Conservation (phyloP, 2,888 invertebrate species). For the Drosophila buzzatii region DNA sequence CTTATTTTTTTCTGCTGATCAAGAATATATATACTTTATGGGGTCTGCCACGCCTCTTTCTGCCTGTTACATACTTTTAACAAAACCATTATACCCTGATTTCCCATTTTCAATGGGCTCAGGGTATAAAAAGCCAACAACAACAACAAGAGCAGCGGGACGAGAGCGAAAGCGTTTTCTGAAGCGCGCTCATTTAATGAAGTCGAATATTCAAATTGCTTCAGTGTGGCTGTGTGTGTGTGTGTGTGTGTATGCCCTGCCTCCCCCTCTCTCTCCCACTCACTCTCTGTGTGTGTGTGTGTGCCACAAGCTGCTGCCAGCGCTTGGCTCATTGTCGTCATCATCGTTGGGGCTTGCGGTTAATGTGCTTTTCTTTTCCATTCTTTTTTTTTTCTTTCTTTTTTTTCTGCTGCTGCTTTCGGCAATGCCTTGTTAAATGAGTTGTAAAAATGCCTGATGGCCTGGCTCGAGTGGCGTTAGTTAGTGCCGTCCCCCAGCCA, state of each 20-base stretch:
- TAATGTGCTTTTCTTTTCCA: constrained; percentile 35
- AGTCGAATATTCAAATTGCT: constrained; percentile 78
- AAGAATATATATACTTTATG: too few species aligned
- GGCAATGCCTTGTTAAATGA: constrained; percentile 75
- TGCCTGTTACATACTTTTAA: too few species aligned
- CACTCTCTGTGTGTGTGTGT: too few species aligned
- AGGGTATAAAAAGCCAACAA: constrained; percentile 8
- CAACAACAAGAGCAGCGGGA: constrained; percentile 9
- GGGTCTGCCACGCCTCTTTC: too few species aligned
- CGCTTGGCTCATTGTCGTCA: constrained; percentile 51
- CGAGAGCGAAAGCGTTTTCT: constrained; percentile 28
- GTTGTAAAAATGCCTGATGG: constrained; percentile 74
- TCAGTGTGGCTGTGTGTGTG: constrained; percentile 11
- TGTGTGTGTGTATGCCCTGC: constrained; percentile 5
- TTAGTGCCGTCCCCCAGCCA: constrained; percentile 8
- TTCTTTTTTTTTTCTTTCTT: not conserved
- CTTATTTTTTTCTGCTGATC: too few species aligned
- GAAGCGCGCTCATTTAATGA: constrained; percentile 65
- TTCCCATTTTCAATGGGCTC: too few species aligned
- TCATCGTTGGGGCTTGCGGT: constrained; percentile 47
- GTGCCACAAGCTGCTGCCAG: constrained; percentile 37
- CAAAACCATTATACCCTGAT: too few species aligned
- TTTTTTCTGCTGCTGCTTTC: not conserved
- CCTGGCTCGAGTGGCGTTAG: constrained; percentile 43
- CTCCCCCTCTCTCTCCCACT: too few species aligned